phyloP scores from a whole-genome alignment of 2,797 vertebrate species.

The Luscinia luscinia region DNA sequence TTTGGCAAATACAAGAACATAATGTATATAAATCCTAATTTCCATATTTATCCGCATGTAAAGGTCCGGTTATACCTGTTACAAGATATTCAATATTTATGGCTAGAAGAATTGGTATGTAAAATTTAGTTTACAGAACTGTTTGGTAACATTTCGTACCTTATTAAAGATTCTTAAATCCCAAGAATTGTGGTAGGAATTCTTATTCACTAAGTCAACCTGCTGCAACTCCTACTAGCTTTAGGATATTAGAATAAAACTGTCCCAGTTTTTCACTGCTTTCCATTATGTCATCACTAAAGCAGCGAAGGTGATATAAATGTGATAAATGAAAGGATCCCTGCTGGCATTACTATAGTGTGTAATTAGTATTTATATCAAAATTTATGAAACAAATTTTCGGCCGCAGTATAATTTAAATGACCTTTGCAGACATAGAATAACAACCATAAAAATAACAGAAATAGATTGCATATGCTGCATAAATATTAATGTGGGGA shows the following conservation, averaged over 20 bases:
- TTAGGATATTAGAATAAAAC: slow-evolving; percentile 69
- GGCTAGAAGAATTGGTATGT: slow-evolving; percentile 99
- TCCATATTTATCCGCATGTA: slow-evolving; percentile 99
- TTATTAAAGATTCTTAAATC: slow-evolving; percentile 99
- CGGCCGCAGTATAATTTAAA: slow-evolving; percentile 81
- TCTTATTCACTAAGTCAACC: slow-evolving; percentile 80
- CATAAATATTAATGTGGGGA: slow-evolving; percentile 81
- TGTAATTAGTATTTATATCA: slow-evolving; percentile 85
- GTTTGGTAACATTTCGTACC: slow-evolving; percentile 99
- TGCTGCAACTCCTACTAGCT: slow-evolving; percentile 75
- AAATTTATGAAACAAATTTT: slow-evolving; percentile 84
- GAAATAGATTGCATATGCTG: slow-evolving; percentile 77
- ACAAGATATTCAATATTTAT: slow-evolving; percentile 99
- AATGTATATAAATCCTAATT: slow-evolving; percentile 98
- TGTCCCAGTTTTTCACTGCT: slow-evolving; percentile 60
- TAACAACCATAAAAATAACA: slow-evolving; percentile 83
- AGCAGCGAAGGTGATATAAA: slow-evolving; percentile 77
- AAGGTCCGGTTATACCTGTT: slow-evolving; percentile 97
- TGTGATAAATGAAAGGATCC: slow-evolving; percentile 81
- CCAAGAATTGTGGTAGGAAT: slow-evolving; percentile 88
- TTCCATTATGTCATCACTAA: slow-evolving; percentile 71
- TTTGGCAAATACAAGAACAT: slow-evolving; percentile 94
- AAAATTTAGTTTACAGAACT: slow-evolving; percentile 99
- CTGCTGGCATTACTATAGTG: slow-evolving; percentile 79
- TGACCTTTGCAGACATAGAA: slow-evolving; percentile 79